Base-by-base conservation (phyloP, 2,888 invertebrate genomes). In the Eupithecia insigniata region DNA sequence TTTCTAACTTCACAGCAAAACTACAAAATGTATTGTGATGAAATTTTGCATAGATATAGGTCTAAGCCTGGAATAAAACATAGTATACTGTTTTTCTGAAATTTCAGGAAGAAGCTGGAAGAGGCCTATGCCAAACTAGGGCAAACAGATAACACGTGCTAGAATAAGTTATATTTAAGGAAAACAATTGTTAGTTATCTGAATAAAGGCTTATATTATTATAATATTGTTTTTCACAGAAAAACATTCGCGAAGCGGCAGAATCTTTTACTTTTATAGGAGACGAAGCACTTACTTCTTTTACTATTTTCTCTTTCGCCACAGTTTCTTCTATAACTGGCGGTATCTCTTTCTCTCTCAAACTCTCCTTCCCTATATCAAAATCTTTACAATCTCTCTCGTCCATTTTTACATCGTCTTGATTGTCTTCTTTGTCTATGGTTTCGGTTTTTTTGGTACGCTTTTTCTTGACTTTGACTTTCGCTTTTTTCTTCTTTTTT, bases 401-500 rank as follows among this genome's bases (percentile, higher is more conserved):
- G 43, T 60, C 39, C 1, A 66, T 70, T 16, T 39, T 14, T 14
- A 62, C 1, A 26, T 74, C 76, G n/a, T 30, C 10, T n/a, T n/a
- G 10, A 61, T 30, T 43, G 2, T 67, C 46, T 43, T 55, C 51
- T 26, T 16, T 43, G 36, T 39, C 32, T 26, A 67, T 55, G 55
- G 16, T 18, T 1, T 55, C 55, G 0, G 39, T 2, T 55, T 61
- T 61, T 34, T 62, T 73, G 62, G 77, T 73, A n/a, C 64, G 60
- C 61, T 75, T 74, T 80, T 82, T 69, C 46, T 80, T 84, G 3
- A 75, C 71, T 26, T 77, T 79, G 2, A 72, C 18, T 77, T 83
- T 66, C 0, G 71, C 22, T 68, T 83, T 83, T 70, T 78, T 82
- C 69, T 84, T 84, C 0, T 22, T 80, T 78, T 77, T 82, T 78